phyloP scores from a whole-genome alignment of 2,797 vertebrate species.

The Triplophysa yarkandensis region DNA sequence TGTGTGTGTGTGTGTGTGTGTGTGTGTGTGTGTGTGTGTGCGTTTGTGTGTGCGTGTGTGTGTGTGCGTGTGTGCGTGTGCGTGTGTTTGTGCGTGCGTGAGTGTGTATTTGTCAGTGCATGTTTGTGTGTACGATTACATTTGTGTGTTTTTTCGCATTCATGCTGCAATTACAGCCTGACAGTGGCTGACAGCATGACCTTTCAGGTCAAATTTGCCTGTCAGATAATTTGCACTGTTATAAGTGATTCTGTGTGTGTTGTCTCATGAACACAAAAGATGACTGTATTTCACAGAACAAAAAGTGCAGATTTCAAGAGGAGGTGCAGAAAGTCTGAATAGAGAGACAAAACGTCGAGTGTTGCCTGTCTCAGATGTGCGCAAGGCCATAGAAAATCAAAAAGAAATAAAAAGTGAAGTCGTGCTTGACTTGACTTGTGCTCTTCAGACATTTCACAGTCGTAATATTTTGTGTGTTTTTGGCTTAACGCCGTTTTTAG shows the following conservation, averaged over 20 bases:
- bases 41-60: constrained; percentile 1
- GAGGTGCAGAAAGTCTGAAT: constrained; percentile 8
- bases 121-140: not conserved
- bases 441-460: not conserved
- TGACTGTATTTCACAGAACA: constrained; percentile 16
- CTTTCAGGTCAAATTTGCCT: constrained; percentile 40
- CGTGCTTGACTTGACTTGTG: not conserved
- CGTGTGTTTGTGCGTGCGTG: no score
- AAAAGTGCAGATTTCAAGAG: not conserved
- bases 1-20: no score
- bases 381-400: no score
- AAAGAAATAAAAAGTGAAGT: no score
- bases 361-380: not conserved
- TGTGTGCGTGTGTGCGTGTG: no score
- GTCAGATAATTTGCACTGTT: constrained; percentile 36
- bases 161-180: constrained; percentile 43
- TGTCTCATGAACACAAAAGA: constrained; percentile 30
- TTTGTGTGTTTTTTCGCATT: constrained; percentile 23
- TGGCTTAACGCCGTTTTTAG: not conserved
- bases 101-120: no score
- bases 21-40: no score
- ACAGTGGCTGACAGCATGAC: constrained; percentile 28
- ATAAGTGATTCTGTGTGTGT: constrained; percentile 13
- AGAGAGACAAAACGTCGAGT: not conserved
- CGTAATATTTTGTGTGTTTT: not conserved